A percentile compares a stretch with the other conserved stretches of the same genome.
Conservation (phyloP, 2,797 vertebrate genomes). For the Acrocephalus scirpaceus region DNA sequence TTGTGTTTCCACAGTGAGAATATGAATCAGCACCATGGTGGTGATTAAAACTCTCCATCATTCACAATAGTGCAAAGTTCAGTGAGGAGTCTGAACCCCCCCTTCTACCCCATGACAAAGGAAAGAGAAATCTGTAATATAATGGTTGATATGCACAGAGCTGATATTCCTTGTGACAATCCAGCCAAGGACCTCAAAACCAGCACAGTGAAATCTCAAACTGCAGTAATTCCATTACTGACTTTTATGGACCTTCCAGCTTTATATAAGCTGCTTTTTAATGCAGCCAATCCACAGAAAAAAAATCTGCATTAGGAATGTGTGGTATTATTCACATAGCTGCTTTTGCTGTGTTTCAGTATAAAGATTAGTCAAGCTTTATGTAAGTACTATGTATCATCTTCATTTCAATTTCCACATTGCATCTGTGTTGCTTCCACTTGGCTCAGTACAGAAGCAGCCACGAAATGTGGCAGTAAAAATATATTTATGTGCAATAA, state of each 20-base stretch:
- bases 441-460: neutral
- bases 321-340: neutral
- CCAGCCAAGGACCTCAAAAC: neutral
- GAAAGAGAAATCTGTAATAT: neutral
- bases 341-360: neutral
- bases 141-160: neutral
- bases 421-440: neutral
- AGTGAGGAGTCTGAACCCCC: neutral
- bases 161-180: neutral
- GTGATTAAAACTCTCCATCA: neutral
- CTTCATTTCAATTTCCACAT: neutral
- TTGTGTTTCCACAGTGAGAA: neutral
- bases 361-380: neutral
- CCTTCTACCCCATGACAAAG: neutral
- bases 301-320: neutral
- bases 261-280: neutral
- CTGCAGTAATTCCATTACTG: neutral
- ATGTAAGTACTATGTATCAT: neutral
- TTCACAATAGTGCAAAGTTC: neutral
- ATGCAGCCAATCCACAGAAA: neutral
- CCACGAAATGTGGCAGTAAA: neutral
- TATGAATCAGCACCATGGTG: fast-evolving
- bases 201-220: neutral
- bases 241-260: neutral
- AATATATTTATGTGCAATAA: neutral